Conservation (phyloP, 2,113 vertebrate genomes). For the Plecturocebus donacophilus region DNA sequence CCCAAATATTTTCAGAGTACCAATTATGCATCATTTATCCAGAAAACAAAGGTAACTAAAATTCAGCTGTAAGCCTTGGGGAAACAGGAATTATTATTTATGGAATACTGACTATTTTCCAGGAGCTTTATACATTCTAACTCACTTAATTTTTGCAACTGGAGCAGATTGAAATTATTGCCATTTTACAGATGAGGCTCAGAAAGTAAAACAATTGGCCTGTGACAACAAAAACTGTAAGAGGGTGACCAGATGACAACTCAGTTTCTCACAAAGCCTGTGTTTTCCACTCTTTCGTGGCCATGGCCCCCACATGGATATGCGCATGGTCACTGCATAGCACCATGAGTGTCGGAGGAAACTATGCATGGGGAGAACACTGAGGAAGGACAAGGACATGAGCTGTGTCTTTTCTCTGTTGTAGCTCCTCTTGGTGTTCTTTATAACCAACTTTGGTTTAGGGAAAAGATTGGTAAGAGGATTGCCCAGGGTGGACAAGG, state of each 20-base stretch:
- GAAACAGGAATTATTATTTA: background rate
- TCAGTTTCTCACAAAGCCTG: background rate
- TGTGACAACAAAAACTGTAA: background rate
- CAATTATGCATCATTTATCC: background rate
- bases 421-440: background rate
- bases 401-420: background rate
- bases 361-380: rapidly evolving
- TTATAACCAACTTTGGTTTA: background rate
- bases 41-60: constrained; percentile 17
- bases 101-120: background rate
- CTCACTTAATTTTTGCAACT: background rate
- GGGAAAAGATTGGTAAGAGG: background rate
- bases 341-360: background rate
- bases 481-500: background rate
- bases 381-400: background rate
- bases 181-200: background rate
- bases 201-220: background rate
- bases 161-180: background rate
- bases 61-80: background rate
- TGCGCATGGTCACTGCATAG: background rate
- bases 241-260: background rate
- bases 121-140: background rate
- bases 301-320: background rate
- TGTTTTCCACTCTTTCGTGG: background rate
- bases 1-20: background rate